Percentiles rank a stretch among this genome's conserved stretches.
Evolutionary conservation across 2,888 invertebrate genomes (phyloP).

Genomic region (Nemapogon koenigi): DNA sequence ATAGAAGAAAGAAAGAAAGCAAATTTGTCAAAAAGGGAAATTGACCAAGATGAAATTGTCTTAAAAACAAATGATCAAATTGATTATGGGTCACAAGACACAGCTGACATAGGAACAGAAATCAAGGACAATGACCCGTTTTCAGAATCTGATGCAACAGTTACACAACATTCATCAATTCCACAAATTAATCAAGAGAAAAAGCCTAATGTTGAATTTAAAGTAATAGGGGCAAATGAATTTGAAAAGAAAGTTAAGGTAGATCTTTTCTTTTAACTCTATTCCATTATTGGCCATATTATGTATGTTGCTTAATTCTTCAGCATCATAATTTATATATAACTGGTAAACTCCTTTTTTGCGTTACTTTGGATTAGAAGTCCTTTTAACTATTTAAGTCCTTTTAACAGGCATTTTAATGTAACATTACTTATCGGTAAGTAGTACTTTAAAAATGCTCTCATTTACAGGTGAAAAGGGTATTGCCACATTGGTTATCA

Average conservation of each 20-base stretch:
- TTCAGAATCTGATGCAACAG: not conserved
- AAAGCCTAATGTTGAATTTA: constrained; percentile 52
- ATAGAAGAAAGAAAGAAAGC: constrained; percentile 63
- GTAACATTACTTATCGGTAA: too few species aligned
- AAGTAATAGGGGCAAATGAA: constrained; percentile 71
- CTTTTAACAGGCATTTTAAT: too few species aligned
- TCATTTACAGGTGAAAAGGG: constrained; percentile 70
- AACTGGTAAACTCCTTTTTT: too few species aligned
- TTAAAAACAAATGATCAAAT: constrained; percentile 24
- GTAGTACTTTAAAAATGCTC: too few species aligned
- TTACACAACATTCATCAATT: not conserved
- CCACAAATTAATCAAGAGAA: constrained; percentile 17
- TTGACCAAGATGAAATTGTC: constrained; percentile 21
- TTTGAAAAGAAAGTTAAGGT: constrained; percentile 64
- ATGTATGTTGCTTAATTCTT: too few species aligned
- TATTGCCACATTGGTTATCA: constrained; percentile 87
- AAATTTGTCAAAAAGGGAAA: constrained; percentile 26
- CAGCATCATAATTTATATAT: too few species aligned
- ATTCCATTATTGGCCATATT: too few species aligned
- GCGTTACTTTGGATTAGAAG: too few species aligned
- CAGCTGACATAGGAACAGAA: constrained; percentile 19
- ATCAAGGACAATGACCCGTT: constrained; percentile 14
- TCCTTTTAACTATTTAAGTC: too few species aligned
- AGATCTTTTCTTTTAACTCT: constrained; percentile 12
- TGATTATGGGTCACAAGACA: constrained; percentile 25